Conservation (phyloP, 2,888 invertebrate species). For the Leucophenga maculata region DNA sequence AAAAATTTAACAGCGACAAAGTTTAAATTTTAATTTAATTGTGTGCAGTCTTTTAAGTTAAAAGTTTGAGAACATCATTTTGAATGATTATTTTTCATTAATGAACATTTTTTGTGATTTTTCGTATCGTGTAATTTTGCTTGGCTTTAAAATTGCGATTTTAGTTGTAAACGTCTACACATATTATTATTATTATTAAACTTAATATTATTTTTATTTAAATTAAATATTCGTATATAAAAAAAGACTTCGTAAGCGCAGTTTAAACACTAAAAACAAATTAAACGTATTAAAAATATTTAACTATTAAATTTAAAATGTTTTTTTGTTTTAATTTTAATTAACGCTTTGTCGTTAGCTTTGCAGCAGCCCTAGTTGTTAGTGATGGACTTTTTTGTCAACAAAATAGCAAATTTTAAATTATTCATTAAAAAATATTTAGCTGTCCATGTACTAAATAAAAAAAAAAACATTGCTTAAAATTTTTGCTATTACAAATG, state of each 20-base stretch:
- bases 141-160: slow-evolving; percentile 24
- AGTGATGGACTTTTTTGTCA: not conserved
- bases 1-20: too few species aligned
- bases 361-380: not conserved
- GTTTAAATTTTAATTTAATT: not conserved
- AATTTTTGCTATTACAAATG: not conserved
- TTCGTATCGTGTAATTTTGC: slow-evolving; percentile 1
- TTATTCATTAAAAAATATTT: too few species aligned
- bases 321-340: not conserved
- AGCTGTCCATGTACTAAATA: too few species aligned
- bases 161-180: not conserved
- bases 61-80: not conserved
- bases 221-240: slow-evolving; percentile 9
- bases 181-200: too few species aligned
- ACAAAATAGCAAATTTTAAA: not conserved
- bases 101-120: slow-evolving; percentile 20
- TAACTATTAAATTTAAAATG: not conserved
- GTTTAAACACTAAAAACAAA: not conserved
- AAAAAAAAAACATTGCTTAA: slow-evolving; percentile 5
- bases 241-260: slow-evolving; percentile 20
- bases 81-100: slow-evolving; percentile 7
- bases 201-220: slow-evolving; percentile 16
- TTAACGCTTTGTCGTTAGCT: not conserved
- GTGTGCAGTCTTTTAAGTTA: not conserved
- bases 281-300: slow-evolving; percentile 20